These are phyloP conservation scores for Moxostoma hubbsi DNA, from an alignment of 2,797 vertebrate species.

Conservation along the genomic window DNA sequence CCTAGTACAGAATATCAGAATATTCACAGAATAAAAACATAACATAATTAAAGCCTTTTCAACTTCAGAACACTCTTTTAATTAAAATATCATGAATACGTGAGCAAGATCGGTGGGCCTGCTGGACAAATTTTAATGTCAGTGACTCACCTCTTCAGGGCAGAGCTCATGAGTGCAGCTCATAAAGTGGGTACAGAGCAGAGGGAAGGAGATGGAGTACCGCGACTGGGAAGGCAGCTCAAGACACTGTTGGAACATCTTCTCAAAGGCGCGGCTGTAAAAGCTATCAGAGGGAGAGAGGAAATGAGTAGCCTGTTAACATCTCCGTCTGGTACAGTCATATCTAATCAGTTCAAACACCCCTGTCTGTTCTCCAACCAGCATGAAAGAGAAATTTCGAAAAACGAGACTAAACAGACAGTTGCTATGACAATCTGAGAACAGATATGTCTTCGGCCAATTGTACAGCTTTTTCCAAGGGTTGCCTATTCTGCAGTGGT, in stretches of 20 bases:
- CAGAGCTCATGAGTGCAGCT: constrained; percentile 98
- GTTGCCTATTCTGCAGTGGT: not conserved
- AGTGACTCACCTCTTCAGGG: constrained; percentile 91
- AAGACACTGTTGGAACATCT: constrained; percentile 99
- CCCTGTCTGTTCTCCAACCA: constrained; percentile 26
- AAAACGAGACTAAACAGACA: constrained; percentile 48
- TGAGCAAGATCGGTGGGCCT: not conserved
- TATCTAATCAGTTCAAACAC: constrained; percentile 53
- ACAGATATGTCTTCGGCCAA: constrained; percentile 23
- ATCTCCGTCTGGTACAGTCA: constrained; percentile 49
- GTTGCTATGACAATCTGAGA: constrained; percentile 47
- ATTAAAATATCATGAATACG: not conserved
- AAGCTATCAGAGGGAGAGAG: constrained; percentile 78
- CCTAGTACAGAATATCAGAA: too few species aligned
- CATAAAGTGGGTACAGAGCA: constrained; percentile 99
- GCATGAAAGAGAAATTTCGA: not conserved
- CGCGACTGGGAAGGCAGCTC: constrained; percentile 97
- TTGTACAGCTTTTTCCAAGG: not conserved
- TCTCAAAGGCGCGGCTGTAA: constrained; percentile 99
- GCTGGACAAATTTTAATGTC: constrained; percentile 26
- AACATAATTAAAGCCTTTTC: too few species aligned
- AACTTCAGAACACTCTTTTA: not conserved
- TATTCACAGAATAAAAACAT: too few species aligned
- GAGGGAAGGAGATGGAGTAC: constrained; percentile 96
- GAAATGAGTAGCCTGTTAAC: constrained; percentile 26